A percentile compares a stretch with the other conserved stretches of the same genome.
Conservation (phyloP, 1,140 invertebrate species). For the Drosophila bocki region DNA sequence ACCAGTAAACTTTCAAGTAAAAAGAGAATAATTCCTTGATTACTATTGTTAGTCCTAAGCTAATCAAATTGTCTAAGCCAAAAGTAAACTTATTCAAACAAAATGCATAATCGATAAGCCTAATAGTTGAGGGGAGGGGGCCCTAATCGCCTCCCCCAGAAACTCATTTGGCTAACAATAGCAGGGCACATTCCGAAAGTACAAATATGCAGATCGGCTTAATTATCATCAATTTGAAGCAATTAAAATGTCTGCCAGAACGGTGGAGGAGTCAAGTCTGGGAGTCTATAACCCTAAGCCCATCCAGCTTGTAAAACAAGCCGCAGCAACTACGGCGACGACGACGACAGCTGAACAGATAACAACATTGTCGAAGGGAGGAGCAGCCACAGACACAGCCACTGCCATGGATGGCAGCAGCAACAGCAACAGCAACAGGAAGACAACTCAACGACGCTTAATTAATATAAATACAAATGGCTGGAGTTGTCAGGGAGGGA, state of each 20-base stretch:
- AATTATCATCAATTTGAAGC: conserved; percentile 82
- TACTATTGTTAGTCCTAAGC: conserved; percentile 4
- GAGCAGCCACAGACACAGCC: conserved; percentile 6
- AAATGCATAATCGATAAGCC: conserved; percentile 75
- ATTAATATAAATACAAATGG: conserved; percentile 81
- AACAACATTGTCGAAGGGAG: conserved; percentile 68
- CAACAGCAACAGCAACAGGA: conserved; percentile 66
- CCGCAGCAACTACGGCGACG: conserved; percentile 57
- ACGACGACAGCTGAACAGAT: conserved; percentile 77
- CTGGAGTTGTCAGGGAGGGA: conserved; percentile 18
- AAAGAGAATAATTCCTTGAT: too few relatives aligned
- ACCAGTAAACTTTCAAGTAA: not conserved
- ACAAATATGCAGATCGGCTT: conserved; percentile 82
- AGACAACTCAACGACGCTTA: conserved; percentile 80
- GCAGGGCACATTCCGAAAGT: conserved; percentile 47
- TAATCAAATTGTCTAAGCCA: conserved; percentile 49
- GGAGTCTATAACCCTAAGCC: conserved; percentile 60
- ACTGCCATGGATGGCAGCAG: not conserved
- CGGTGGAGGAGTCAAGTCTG: conserved; percentile 11
- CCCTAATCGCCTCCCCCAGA: conserved; percentile 18
- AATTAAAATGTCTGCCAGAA: conserved; percentile 76
- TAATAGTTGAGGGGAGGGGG: conserved; percentile 22
- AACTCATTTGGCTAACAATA: conserved; percentile 72
- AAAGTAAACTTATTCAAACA: conserved; percentile 58
- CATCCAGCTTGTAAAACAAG: conserved; percentile 75